Base-by-base conservation (phyloP, 1,140 invertebrate genomes). In the Pogonognathellus flavescens region DNA sequence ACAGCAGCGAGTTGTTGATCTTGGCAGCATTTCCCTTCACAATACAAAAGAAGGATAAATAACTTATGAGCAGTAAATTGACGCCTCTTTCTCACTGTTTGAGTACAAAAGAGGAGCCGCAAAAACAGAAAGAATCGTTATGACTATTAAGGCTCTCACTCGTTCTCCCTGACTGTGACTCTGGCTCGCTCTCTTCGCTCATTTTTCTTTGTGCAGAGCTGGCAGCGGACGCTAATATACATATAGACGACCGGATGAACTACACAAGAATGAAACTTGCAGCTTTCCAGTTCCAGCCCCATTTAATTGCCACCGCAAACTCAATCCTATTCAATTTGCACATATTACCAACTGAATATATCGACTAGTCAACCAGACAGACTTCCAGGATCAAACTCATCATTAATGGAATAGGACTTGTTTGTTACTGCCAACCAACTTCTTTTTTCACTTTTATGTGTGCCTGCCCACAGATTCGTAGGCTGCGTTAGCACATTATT, bases 61-160 rank as follows among this genome's bases (percentile, higher is more conserved):
- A 86, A 82, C 25, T 86, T 80, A 60, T 50, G 57, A 84, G 83
- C 66, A 31, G 22, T 86, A 80, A 86, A 86, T 86, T 83, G 81
- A 86, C 85, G 85, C 85, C 85, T 86, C 85, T 84, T 82, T 83
- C 55, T 86, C 85, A 86, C 85, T 86, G 16, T 82, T 22, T 59
- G 14, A 41, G 41, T 31, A 76, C 70, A 76, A 76, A 76, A 76
- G 70, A 76, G 70, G 16, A 11, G 41, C 70, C 70, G 70, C 70
- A 76, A 16, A 76, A 76, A 31, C 8, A 76, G 31, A 72, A 50
- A 8, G 41, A 76, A 76, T 76, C 31, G 41, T 76, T 31, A 76
- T 76, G 31, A 50, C 70, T 49, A 25, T 25, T 66, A 66, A 31
- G 14, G 20, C 70, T 76, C 70, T 76, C 70, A n/a, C 70, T 76